These are phyloP conservation scores for Campoplex nolae DNA, from an alignment of 2,888 invertebrate genomes.

Conservation along the genomic window DNA sequence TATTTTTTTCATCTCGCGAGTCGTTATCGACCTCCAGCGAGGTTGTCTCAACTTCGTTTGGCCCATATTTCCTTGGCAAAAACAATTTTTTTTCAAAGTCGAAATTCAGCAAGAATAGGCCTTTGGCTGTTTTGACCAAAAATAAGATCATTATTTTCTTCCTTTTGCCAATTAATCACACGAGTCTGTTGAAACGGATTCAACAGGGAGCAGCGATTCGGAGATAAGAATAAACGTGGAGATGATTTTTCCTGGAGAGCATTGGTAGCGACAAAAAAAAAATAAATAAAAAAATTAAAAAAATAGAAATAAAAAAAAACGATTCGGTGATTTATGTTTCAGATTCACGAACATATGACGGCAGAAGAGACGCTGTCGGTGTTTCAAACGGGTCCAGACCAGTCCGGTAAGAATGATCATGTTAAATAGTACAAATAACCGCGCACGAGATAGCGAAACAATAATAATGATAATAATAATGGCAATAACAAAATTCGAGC, in stretches of 20 bases:
- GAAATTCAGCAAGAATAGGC: not conserved
- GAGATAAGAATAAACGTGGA: not conserved
- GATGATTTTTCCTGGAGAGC: constrained; percentile 29
- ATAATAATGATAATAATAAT: not conserved
- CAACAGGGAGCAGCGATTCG: not conserved
- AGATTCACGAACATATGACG: constrained; percentile 96
- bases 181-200: not conserved
- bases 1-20: not conserved
- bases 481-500: not conserved
- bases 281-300: too few species aligned
- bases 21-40: not conserved
- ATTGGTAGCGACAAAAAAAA: not conserved
- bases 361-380: constrained; percentile 92
- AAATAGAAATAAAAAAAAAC: not conserved
- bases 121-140: constrained; percentile 4
- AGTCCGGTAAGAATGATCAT: constrained; percentile 86
- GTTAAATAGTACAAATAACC: constrained; percentile 4
- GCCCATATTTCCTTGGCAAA: not conserved
- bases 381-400: constrained; percentile 91
- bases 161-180: not conserved
- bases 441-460: not conserved
- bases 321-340: constrained; percentile 84
- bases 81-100: not conserved
- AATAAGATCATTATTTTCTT: not conserved
- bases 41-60: not conserved